Evolutionary conservation across 2,113 vertebrate genomes (phyloP).

Genomic region (Aix galericulata): DNA sequence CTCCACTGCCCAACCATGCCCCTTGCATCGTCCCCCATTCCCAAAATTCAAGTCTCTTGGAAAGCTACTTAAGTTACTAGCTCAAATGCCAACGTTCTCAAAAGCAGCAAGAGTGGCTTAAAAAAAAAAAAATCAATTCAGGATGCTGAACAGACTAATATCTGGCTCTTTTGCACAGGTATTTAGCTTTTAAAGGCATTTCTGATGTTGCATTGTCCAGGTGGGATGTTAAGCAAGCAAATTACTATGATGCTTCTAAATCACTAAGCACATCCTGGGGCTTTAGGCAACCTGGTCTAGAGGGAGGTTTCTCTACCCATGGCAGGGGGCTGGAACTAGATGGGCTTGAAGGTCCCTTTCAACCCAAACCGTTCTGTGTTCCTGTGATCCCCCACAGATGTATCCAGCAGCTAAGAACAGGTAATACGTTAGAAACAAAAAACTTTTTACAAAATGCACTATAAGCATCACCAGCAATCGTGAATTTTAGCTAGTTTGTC

Average conservation of each 20-base stretch:
- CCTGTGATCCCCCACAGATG: no score
- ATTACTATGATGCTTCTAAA: not conserved
- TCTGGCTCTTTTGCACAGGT: not conserved
- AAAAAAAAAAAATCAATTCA: not conserved
- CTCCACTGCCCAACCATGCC: not conserved
- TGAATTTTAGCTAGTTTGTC: not conserved
- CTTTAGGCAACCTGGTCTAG: no score
- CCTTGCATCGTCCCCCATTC: fast-evolving
- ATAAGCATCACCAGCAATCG: not conserved
- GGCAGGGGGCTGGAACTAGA: no score
- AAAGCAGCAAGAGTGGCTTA: not conserved
- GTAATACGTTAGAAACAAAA: not conserved
- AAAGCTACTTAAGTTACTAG: not conserved
- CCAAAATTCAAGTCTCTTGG: not conserved
- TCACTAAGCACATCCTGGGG: no score
- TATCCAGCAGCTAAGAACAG: not conserved
- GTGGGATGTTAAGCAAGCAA: not conserved
- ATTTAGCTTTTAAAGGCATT: not conserved
- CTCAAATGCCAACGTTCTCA: not conserved
- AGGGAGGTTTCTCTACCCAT: no score
- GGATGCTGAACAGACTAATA: not conserved
- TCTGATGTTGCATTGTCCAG: not conserved
- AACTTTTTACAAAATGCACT: not conserved
- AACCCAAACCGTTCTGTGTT: no score
- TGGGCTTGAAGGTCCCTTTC: no score